phyloP scores from a whole-genome alignment of 2,888 invertebrate genomes.

The Thera britannica region DNA sequence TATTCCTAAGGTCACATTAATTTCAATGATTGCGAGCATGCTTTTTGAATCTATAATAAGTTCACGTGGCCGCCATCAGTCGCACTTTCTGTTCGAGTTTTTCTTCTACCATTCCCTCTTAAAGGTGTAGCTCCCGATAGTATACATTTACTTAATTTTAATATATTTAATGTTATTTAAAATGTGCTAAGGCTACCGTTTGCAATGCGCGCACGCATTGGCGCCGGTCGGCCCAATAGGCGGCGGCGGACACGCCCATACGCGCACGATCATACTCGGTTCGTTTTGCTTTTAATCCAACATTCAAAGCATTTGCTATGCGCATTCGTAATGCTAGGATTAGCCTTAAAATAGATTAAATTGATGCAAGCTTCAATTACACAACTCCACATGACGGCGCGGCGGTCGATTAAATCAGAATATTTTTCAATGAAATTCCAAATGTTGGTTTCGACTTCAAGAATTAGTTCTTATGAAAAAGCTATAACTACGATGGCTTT shows the following conservation, averaged over 20 bases:
- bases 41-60: constrained; percentile 25
- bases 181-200: constrained; percentile 66
- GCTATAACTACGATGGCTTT: no score
- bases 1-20: constrained; percentile 59
- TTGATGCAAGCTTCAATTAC: not conserved
- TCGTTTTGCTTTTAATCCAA: constrained; percentile 32
- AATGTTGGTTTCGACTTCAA: not conserved
- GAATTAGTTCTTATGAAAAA: no score
- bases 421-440: not conserved
- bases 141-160: constrained; percentile 6
- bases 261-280: constrained; percentile 32
- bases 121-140: not conserved
- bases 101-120: constrained; percentile 10
- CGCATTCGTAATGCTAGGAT: constrained; percentile 8
- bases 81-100: constrained; percentile 16
- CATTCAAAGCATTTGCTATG: constrained; percentile 20
- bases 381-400: not conserved
- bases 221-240: constrained; percentile 75
- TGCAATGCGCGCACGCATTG: constrained; percentile 76
- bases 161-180: constrained; percentile 42
- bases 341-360: constrained; percentile 20
- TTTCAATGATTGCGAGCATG: constrained; percentile 43
- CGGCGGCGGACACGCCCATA: constrained; percentile 72
- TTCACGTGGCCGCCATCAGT: constrained; percentile 1
- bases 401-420: not conserved